A percentile compares a stretch with the other conserved stretches of the same genome.
These are phyloP conservation scores for Ceramica pisi DNA, from an alignment of 2,888 invertebrate species.

Conservation along the genomic window DNA sequence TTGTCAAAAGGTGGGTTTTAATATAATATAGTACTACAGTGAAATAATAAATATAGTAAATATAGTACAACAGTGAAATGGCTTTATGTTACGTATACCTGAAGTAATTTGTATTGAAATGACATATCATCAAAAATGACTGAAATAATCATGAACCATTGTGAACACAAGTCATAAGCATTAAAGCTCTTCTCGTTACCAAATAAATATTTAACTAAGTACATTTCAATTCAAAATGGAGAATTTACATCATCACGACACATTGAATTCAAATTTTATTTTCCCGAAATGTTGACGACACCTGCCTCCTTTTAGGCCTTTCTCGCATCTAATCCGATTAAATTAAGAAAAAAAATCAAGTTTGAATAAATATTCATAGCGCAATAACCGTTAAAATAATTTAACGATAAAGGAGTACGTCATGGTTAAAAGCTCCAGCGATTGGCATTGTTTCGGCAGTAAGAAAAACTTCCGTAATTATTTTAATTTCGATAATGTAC, in stretches of 20 bases:
- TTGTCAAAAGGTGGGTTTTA: background rate
- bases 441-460: slow-evolving; percentile 59
- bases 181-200: slow-evolving; percentile 43
- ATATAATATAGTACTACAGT: background rate
- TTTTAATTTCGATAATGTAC: slow-evolving; percentile 58
- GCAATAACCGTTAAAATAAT: slow-evolving; percentile 64
- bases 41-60: no score
- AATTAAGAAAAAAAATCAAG: slow-evolving; percentile 44
- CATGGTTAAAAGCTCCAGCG: slow-evolving; percentile 51
- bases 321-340: slow-evolving; percentile 55
- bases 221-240: slow-evolving; percentile 49
- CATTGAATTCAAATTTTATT: slow-evolving; percentile 60
- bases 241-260: slow-evolving; percentile 59
- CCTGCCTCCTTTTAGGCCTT: slow-evolving; percentile 45
- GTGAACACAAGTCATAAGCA: slow-evolving; percentile 40
- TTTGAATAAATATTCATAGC: slow-evolving; percentile 61
- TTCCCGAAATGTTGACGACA: slow-evolving; percentile 58
- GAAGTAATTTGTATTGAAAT: no score
- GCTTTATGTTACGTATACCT: background rate
- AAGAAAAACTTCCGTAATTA: slow-evolving; percentile 58
- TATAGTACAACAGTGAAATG: no score
- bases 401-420: slow-evolving; percentile 54
- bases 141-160: slow-evolving; percentile 52
- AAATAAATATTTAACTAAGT: slow-evolving; percentile 54
- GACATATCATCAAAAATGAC: slow-evolving; percentile 16